Evolutionary conservation across 2,113 vertebrate species (phyloP).

Genomic region (Vulpes vulpes): DNA sequence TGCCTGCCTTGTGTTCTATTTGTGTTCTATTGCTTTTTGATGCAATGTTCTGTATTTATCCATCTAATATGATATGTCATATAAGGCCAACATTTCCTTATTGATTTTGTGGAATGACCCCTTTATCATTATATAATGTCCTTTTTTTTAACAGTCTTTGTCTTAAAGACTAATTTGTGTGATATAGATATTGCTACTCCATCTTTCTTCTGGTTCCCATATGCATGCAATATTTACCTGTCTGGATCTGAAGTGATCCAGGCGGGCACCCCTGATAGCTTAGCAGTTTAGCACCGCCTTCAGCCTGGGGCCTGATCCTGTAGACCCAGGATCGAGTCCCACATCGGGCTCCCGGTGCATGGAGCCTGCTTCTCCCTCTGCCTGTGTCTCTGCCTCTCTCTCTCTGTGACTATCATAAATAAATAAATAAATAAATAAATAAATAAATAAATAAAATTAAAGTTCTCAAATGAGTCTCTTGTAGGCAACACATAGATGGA

Average conservation of each 20-base stretch:
- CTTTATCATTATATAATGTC: neutral
- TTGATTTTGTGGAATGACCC: neutral
- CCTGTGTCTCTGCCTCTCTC: no score
- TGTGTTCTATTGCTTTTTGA: neutral
- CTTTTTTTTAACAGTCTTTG: neutral
- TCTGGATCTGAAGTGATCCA: neutral
- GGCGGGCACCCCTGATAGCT: no score
- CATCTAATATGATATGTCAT: neutral
- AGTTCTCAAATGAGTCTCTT: no score
- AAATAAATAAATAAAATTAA: no score
- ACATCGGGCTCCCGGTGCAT: no score
- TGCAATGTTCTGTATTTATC: neutral
- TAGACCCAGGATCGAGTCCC: no score
- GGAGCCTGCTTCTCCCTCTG: no score
- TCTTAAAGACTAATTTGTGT: neutral
- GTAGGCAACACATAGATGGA: no score
- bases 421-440: no score
- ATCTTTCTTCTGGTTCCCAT: neutral
- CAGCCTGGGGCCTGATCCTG: no score
- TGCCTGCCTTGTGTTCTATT: neutral
- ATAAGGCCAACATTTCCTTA: neutral
- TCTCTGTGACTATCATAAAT: no score
- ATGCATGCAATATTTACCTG: neutral
- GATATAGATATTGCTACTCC: neutral
- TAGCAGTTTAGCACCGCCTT: no score